Base-by-base conservation (phyloP, 2,797 vertebrate genomes). In the Schizopygopsis pylzovi region DNA sequence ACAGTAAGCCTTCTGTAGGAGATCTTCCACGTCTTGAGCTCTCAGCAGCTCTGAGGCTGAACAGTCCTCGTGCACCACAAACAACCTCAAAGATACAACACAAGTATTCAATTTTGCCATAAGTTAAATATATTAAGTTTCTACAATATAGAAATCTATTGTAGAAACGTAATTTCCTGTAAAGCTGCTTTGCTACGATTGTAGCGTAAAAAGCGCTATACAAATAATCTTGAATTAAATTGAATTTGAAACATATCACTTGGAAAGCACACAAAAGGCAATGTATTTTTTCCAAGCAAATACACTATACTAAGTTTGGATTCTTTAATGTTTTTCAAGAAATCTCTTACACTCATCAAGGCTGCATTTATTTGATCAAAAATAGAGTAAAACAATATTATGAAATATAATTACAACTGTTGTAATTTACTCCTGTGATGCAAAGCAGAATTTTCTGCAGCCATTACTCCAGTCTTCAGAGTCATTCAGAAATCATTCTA, bases 41-140 rank as follows among this genome's bases (percentile, higher is more conserved):
- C 93, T 93, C 80, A 99, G 96, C 28, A 99, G 92, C 90, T 99
- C 98, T 0, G 91, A 92, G 18, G 97, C 97, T 10, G 98, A 98
- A n/a, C 97, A 96, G 6, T 98, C 96, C 0, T 90, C 89, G 1
- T 95, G 92, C 85, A 97, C 67, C 37, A 97, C 39, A 92, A 99
- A 98, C 90, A 98, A 95, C 90, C 98, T 99, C 85, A 0, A 89
- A 89, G 45, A 88, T 61, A 86, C 75, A 39, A 6, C n/a, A 6
- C n/a, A 63, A 16, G 52, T 68, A 28, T 39, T 67, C 7, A 37
- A 12, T 25, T 54, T 54, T 52, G 33, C 33, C 33, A 33, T 33
- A 33, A 33, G 33, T 33, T 33, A 33, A 33, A 33, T 33, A 33
- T 33, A 33, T 33, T 33, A 33, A 33, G 33, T 33, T 33, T 33